A percentile compares a stretch with the other conserved stretches of the same genome.
Evolutionary conservation across 2,113 vertebrate genomes (phyloP).

Genomic region (Salvelinus sp.): DNA sequence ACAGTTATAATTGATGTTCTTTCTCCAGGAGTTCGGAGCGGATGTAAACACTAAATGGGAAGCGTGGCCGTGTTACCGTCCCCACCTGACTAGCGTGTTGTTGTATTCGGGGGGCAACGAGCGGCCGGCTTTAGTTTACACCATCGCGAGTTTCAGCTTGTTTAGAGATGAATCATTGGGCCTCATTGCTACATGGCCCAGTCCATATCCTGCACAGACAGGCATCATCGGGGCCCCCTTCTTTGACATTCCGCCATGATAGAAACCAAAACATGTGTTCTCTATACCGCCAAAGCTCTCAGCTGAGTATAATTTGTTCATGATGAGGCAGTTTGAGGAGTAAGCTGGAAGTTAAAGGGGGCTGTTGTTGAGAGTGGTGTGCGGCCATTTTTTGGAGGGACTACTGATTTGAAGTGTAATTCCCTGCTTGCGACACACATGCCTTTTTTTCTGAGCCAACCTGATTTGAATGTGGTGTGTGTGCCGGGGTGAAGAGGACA

Average conservation of each 20-base stretch:
- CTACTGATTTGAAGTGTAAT: neutral
- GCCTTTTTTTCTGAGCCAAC: neutral
- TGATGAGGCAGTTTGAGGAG: constrained; percentile 25
- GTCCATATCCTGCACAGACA: constrained; percentile 37
- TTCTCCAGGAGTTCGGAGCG: neutral
- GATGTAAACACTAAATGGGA: constrained; percentile 27
- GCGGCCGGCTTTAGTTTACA: neutral
- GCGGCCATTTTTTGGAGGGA: neutral
- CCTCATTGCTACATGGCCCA: constrained; percentile 27
- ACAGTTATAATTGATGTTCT: neutral
- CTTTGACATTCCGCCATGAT: constrained; percentile 23
- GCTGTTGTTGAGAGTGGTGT: neutral
- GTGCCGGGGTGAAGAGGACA: constrained; percentile 6
- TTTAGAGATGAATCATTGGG: constrained; percentile 26
- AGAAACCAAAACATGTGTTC: constrained; percentile 51
- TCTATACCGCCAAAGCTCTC: constrained; percentile 47
- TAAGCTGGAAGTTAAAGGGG: too few species aligned
- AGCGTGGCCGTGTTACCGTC: constrained; percentile 1
- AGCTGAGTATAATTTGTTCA: constrained; percentile 46
- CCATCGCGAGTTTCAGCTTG: constrained; percentile 34
- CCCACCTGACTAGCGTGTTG: neutral
- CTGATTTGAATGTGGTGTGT: neutral
- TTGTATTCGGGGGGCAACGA: neutral
- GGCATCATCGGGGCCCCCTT: neutral
- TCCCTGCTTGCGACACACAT: neutral